Conservation (phyloP, 2,113 vertebrate genomes). For the Eulemur rufifrons region DNA sequence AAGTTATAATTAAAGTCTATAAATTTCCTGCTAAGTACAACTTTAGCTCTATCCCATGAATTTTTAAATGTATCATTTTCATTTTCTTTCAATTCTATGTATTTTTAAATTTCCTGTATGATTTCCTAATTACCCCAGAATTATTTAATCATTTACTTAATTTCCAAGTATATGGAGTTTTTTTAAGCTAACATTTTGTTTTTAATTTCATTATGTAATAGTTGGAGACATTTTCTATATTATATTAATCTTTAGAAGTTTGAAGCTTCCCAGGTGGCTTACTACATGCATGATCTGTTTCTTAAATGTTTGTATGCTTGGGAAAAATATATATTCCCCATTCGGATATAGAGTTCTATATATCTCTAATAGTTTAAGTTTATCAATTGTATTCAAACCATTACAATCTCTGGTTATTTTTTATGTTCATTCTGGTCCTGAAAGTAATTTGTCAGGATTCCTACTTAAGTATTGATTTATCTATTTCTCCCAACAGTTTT, state of each 20-base stretch:
- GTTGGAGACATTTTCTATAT: neutral
- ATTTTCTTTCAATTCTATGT: neutral
- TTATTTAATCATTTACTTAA: neutral
- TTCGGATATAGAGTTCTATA: neutral
- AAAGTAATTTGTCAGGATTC: neutral
- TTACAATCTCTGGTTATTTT: neutral
- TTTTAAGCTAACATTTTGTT: neutral
- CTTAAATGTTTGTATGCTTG: neutral
- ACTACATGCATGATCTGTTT: neutral
- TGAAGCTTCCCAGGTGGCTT: neutral
- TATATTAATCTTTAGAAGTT: slow-evolving; percentile 11
- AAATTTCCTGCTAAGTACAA: neutral
- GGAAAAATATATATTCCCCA: neutral
- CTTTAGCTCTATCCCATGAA: neutral
- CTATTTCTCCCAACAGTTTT: slow-evolving; percentile 2
- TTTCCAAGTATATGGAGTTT: neutral
- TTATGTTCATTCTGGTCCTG: neutral
- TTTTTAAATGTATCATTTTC: neutral
- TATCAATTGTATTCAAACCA: neutral
- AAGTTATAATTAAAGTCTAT: neutral
- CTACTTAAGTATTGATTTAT: neutral
- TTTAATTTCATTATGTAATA: neutral
- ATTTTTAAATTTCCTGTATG: neutral
- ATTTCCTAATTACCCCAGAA: neutral
- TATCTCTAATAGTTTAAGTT: neutral